Conservation (phyloP, 2,888 invertebrate genomes). For the Agriopis marginaria region DNA sequence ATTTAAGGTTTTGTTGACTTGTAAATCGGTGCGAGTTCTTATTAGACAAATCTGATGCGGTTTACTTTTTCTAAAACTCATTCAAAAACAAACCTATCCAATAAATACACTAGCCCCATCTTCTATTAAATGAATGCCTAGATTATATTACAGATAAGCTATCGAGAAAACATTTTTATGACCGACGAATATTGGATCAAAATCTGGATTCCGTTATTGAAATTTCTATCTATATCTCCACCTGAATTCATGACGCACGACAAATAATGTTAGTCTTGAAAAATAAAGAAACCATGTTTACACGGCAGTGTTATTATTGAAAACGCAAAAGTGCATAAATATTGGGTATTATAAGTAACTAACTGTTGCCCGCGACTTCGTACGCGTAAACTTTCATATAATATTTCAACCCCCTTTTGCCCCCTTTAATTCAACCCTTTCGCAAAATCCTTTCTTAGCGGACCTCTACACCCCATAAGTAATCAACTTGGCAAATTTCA, state of each 20-base stretch:
- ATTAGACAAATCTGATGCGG: too few species aligned
- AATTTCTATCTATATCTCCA: slow-evolving; percentile 14
- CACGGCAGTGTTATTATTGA: neutral
- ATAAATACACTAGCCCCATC: neutral
- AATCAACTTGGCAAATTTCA: too few species aligned
- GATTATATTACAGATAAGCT: neutral
- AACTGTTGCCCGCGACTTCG: too few species aligned
- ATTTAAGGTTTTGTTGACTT: too few species aligned
- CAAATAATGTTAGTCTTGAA: slow-evolving; percentile 11
- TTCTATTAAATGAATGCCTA: neutral
- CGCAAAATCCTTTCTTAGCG: too few species aligned
- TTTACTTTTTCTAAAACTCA: too few species aligned
- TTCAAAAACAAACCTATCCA: neutral
- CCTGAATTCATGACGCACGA: slow-evolving; percentile 1
- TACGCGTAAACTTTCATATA: too few species aligned
- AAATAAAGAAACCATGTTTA: slow-evolving; percentile 17
- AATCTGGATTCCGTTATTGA: slow-evolving; percentile 16
- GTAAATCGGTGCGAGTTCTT: too few species aligned
- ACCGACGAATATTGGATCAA: slow-evolving; percentile 8
- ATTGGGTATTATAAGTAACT: neutral
- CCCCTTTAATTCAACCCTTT: too few species aligned
- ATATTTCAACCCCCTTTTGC: too few species aligned
- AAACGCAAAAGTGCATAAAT: neutral
- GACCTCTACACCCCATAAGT: too few species aligned
- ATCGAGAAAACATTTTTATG: slow-evolving; percentile 10